phyloP scores from a whole-genome alignment of 2,797 vertebrate genomes.

The Peromyscus eremicus region DNA sequence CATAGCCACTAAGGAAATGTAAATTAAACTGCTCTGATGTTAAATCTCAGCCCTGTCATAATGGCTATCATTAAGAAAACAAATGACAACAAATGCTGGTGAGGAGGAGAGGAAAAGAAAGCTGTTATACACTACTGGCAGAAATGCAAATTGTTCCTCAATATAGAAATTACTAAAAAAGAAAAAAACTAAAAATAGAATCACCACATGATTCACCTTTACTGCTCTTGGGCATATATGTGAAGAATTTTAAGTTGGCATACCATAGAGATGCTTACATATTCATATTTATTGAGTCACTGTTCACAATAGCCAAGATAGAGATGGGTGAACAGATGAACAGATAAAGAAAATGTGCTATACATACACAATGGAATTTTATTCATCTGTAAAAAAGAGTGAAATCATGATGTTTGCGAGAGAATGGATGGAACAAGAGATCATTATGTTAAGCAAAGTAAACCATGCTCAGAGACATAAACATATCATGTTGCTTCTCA shows the following conservation, averaged over 20 bases:
- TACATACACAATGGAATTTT: background rate
- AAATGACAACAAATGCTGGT: background rate
- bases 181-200: background rate
- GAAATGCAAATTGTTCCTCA: background rate
- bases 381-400: background rate
- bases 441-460: background rate
- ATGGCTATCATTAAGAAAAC: background rate
- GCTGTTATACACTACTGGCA: background rate
- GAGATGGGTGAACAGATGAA: background rate
- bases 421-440: background rate
- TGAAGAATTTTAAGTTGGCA: background rate
- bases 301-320: background rate
- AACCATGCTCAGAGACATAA: background rate
- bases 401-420: background rate
- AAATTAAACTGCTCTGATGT: background rate
- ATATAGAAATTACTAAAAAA: background rate
- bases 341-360: background rate
- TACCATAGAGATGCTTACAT: background rate
- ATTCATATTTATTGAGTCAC: background rate
- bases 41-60: background rate
- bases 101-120: background rate
- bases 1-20: background rate
- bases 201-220: background rate
- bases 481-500: background rate
- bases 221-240: background rate